Conservation (phyloP, 2,113 vertebrate species). For the Poecile atricapillus region DNA sequence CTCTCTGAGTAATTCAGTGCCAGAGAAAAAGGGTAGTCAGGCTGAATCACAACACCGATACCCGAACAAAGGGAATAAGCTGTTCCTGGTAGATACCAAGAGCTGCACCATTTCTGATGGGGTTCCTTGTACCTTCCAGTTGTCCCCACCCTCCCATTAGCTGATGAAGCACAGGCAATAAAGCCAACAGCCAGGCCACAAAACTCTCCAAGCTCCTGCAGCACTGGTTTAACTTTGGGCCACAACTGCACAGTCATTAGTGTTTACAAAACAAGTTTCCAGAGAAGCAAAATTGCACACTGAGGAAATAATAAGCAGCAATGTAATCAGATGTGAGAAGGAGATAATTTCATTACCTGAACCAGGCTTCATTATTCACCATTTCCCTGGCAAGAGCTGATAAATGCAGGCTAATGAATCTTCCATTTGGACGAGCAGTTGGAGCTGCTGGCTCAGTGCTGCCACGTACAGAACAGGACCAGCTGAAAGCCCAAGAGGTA, state of each 20-base stretch:
- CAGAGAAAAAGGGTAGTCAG: not conserved
- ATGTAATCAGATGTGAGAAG: conserved; percentile 9
- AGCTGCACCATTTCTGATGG: not conserved
- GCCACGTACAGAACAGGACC: not conserved
- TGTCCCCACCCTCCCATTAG: not conserved
- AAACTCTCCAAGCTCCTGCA: not conserved
- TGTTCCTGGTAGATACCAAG: not conserved
- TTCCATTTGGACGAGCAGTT: not conserved
- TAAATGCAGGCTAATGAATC: conserved; percentile 34
- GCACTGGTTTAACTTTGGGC: not conserved
- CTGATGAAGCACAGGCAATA: not conserved
- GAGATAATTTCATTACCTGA: conserved; percentile 39
- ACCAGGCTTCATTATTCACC: conserved; percentile 25
- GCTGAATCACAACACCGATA: not conserved
- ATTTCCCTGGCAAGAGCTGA: conserved; percentile 31
- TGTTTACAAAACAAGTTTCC: conserved; percentile 37
- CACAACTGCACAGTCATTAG: conserved; percentile 6
- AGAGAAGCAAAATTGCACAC: conserved; percentile 2
- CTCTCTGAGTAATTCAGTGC: not conserved
- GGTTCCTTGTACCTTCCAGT: not conserved
- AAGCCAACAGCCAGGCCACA: not conserved
- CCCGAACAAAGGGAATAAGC: not conserved
- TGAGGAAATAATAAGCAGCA: not conserved
- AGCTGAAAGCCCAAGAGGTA: not conserved
- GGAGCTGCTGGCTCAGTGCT: not conserved